Conservation (phyloP, 2,797 vertebrate species). For the Acanthurus leucopareius region DNA sequence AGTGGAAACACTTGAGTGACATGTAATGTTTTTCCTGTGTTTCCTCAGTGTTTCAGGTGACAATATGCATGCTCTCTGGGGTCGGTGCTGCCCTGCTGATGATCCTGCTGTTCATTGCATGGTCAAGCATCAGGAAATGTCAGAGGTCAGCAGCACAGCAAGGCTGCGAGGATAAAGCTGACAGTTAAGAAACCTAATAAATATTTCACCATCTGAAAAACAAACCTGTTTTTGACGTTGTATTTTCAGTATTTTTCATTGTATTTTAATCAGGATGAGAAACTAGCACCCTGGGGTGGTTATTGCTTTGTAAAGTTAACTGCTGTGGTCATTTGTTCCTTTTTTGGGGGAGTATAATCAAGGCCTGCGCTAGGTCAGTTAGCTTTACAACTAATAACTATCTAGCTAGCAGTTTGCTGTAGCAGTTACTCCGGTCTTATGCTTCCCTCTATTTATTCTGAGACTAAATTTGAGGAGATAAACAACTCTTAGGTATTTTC, state of each 20-base stretch:
- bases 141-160: constrained; percentile 14
- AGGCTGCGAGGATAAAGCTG: background rate
- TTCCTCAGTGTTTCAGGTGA: constrained; percentile 67
- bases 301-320: background rate
- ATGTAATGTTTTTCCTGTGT: background rate
- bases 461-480: too few relatives aligned
- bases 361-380: too few relatives aligned
- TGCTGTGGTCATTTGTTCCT: too few relatives aligned
- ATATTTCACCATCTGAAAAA: background rate
- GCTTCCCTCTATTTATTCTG: too few relatives aligned
- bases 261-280: background rate
- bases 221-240: too few relatives aligned
- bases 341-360: too few relatives aligned
- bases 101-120: constrained; percentile 30
- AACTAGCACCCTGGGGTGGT: too few relatives aligned
- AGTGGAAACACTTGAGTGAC: background rate
- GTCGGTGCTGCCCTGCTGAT: constrained; percentile 79
- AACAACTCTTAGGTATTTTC: too few relatives aligned
- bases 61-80: constrained; percentile 70
- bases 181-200: constrained; percentile 55
- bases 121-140: constrained; percentile 29
- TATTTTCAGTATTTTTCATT: background rate
- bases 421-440: too few relatives aligned
- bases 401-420: too few relatives aligned
- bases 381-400: too few relatives aligned